Conservation (phyloP, 2,113 vertebrate genomes). For the Protobothrops flavoviridis region DNA sequence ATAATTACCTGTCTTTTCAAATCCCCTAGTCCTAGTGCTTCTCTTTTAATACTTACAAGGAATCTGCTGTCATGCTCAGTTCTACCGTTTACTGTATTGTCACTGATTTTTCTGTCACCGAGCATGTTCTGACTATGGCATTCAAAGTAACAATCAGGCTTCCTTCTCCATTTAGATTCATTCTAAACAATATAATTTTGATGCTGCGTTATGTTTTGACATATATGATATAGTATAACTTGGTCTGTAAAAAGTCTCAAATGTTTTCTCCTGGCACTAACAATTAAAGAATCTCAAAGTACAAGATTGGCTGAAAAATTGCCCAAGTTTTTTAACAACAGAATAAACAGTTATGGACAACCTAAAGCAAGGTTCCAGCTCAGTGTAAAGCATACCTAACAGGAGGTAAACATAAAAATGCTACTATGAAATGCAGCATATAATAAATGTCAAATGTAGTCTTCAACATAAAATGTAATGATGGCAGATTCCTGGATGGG, state of each 20-base stretch:
- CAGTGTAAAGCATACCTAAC: not conserved
- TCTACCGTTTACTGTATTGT: not conserved
- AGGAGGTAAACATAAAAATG: not conserved
- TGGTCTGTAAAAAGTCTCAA: not conserved
- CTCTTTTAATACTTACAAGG: not conserved
- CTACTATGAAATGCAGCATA: not conserved
- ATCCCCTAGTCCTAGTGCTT: not conserved
- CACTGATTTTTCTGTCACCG: not conserved
- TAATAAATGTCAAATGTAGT: not conserved
- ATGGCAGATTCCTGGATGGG: not conserved
- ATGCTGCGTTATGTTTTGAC: not conserved
- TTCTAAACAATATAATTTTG: not conserved
- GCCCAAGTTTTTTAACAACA: not conserved
- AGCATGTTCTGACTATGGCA: not conserved
- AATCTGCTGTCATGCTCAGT: not conserved
- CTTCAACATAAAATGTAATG: not conserved
- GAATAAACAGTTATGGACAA: not conserved
- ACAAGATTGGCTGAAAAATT: not conserved
- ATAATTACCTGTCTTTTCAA: not conserved
- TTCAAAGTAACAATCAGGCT: not conserved
- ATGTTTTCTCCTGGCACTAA: not conserved
- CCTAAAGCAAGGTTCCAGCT: not conserved
- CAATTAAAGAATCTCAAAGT: not conserved
- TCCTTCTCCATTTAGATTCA: not conserved
- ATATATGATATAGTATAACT: not conserved